These are phyloP conservation scores for Siphamia tubifer DNA, from an alignment of 2,113 vertebrate genomes.

Conservation along the genomic window DNA sequence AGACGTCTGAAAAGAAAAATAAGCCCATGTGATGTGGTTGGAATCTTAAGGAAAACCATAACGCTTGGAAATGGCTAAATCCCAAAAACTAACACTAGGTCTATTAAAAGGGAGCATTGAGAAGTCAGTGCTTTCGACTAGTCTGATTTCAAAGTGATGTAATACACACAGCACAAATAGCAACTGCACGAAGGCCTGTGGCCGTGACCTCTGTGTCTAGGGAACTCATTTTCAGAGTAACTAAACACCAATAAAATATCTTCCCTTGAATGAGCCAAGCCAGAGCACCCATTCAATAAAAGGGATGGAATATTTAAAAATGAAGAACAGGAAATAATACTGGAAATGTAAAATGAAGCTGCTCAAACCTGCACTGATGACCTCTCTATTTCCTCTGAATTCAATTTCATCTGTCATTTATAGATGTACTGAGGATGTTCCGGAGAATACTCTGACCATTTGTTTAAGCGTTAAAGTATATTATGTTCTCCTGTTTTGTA, in stretches of 20 bases:
- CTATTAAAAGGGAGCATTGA: slow-evolving; percentile 64
- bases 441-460: not conserved
- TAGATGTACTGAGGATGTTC: slow-evolving; percentile 23
- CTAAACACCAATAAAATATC: slow-evolving; percentile 62
- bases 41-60: slow-evolving; percentile 62
- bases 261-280: slow-evolving; percentile 63
- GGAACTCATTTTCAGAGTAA: slow-evolving; percentile 70
- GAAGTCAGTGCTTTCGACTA: slow-evolving; percentile 45
- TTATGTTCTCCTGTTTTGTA: not conserved
- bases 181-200: slow-evolving; percentile 64
- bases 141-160: slow-evolving; percentile 74
- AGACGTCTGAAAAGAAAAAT: slow-evolving; percentile 43
- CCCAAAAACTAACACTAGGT: slow-evolving; percentile 67
- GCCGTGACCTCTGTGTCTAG: slow-evolving; percentile 70
- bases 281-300: slow-evolving; percentile 62
- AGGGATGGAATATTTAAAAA: slow-evolving; percentile 55
- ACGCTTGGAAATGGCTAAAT: slow-evolving; percentile 53
- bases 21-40: slow-evolving; percentile 67
- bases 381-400: slow-evolving; percentile 50
- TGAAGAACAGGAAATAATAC: slow-evolving; percentile 60
- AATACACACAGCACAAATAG: slow-evolving; percentile 68
- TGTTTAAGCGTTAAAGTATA: slow-evolving; percentile 7
- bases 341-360: slow-evolving; percentile 48
- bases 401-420: slow-evolving; percentile 33
- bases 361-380: slow-evolving; percentile 39